Conservation (phyloP, 2,888 invertebrate genomes). For the Endotricha flammealis region DNA sequence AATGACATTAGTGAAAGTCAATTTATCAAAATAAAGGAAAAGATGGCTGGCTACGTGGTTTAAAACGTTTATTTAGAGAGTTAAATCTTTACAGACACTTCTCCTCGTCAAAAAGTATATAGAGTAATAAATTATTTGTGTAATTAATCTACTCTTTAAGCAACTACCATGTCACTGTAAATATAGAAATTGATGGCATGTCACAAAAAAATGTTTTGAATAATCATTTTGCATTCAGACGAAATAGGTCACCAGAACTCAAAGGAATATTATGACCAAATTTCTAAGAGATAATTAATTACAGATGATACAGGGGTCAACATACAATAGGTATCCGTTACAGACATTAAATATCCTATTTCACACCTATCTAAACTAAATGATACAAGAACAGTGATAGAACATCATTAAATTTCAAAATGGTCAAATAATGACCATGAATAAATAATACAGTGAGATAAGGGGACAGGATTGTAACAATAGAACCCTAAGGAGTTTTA, state of each 20-base stretch:
- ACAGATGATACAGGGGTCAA: conserved; percentile 32
- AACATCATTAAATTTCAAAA: conserved; percentile 72
- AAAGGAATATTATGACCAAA: conserved; percentile 5
- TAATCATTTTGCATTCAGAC: too few relatives aligned
- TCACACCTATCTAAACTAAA: conserved; percentile 66
- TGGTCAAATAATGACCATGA: conserved; percentile 78
- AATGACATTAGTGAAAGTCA: too few relatives aligned
- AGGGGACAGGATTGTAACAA: conserved; percentile 48
- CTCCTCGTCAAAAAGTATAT: too few relatives aligned
- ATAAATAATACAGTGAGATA: conserved; percentile 70
- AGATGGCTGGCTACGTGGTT: too few relatives aligned
- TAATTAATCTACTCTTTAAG: too few relatives aligned
- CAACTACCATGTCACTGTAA: too few relatives aligned
- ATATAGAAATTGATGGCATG: too few relatives aligned
- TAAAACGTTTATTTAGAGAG: too few relatives aligned
- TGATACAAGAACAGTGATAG: conserved; percentile 66
- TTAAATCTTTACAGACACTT: too few relatives aligned
- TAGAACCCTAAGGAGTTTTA: conserved; percentile 51
- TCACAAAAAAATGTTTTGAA: too few relatives aligned
- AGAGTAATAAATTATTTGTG: too few relatives aligned
- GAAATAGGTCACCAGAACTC: conserved; percentile 6
- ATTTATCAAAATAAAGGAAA: too few relatives aligned
- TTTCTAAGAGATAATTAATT: conserved; percentile 13
- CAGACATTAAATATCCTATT: conserved; percentile 64
- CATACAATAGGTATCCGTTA: conserved; percentile 53